A percentile compares a stretch with the other conserved stretches of the same genome.
phyloP scores from a whole-genome alignment of 2,888 invertebrate species.

The Liposcelis brunnea region DNA sequence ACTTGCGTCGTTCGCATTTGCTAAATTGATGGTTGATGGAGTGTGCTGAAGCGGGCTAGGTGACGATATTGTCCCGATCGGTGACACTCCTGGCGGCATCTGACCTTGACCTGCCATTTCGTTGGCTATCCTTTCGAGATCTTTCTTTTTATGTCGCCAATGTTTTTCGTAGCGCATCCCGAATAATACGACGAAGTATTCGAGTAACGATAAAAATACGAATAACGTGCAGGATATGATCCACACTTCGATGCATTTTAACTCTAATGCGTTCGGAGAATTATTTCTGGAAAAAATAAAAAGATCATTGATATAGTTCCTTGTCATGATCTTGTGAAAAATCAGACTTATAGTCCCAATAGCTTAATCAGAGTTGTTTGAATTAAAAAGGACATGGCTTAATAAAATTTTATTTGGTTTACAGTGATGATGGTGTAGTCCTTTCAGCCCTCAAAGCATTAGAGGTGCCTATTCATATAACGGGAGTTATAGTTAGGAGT shows the following conservation, averaged over 20 bases:
- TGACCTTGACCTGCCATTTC: constrained; percentile 3
- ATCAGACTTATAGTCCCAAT: too few relatives aligned
- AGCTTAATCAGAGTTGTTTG: too few relatives aligned
- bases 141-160: constrained; percentile 30
- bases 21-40: not conserved
- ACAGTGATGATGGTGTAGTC: too few relatives aligned
- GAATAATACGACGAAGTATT: constrained; percentile 45
- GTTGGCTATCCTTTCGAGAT: constrained; percentile 16
- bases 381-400: too few relatives aligned
- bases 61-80: constrained; percentile 21
- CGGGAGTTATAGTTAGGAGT: too few relatives aligned
- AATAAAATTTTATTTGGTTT: too few relatives aligned
- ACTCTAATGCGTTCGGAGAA: constrained; percentile 42
- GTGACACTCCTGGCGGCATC: constrained; percentile 18
- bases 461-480: too few relatives aligned
- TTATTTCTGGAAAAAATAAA: constrained; percentile 33
- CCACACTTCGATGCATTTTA: constrained; percentile 48
- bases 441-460: too few relatives aligned
- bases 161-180: constrained; percentile 47
- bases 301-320: not conserved
- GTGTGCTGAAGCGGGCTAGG: constrained; percentile 25
- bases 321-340: too few relatives aligned
- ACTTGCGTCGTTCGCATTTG: not conserved
- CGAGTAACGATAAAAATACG: constrained; percentile 42
- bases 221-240: constrained; percentile 46